Percentiles rank a stretch among this genome's conserved stretches.
Evolutionary conservation across 1,140 invertebrate species (phyloP).

Genomic region (Drosophila novamexicana): DNA sequence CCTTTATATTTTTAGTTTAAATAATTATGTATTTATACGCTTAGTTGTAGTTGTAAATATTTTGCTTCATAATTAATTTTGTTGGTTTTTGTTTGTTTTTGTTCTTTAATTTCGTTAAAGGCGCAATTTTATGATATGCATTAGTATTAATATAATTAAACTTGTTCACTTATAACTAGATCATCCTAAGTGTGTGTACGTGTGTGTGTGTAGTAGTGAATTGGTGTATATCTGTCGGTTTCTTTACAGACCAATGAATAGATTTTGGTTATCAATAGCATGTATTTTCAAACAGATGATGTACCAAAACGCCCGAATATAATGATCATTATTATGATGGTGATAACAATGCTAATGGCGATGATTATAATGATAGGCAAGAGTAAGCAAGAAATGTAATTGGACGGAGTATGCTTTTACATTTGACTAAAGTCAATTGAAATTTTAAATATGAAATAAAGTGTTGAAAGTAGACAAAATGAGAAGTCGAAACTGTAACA

Average conservation of each 20-base stretch:
- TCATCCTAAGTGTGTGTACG: slow-evolving; percentile 45
- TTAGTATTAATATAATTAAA: slow-evolving; percentile 79
- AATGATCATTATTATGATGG: slow-evolving; percentile 19
- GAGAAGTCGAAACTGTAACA: slow-evolving; percentile 15
- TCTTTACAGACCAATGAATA: slow-evolving; percentile 51
- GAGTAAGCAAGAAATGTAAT: slow-evolving; percentile 80
- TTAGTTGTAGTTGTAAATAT: slow-evolving; percentile 78
- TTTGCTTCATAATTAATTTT: slow-evolving; percentile 50
- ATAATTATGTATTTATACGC: slow-evolving; percentile 58
- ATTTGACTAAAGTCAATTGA: slow-evolving; percentile 72
- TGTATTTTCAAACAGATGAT: slow-evolving; percentile 38
- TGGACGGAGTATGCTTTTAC: slow-evolving; percentile 80
- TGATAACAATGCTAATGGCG: slow-evolving; percentile 29
- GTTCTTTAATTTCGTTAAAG: slow-evolving; percentile 69
- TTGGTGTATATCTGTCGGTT: slow-evolving; percentile 9
- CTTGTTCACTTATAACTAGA: slow-evolving; percentile 54
- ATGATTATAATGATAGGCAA: slow-evolving; percentile 53
- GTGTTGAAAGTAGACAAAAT: slow-evolving; percentile 31
- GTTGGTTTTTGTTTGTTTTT: slow-evolving; percentile 31
- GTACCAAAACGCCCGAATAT: slow-evolving; percentile 26
- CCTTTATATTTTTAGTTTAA: slow-evolving; percentile 28
- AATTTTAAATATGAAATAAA: slow-evolving; percentile 40
- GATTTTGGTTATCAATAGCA: slow-evolving; percentile 37
- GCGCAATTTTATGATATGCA: slow-evolving; percentile 84
- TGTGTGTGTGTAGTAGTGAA: not conserved